Conservation (phyloP, 2,113 vertebrate genomes). For the Colius striatus region DNA sequence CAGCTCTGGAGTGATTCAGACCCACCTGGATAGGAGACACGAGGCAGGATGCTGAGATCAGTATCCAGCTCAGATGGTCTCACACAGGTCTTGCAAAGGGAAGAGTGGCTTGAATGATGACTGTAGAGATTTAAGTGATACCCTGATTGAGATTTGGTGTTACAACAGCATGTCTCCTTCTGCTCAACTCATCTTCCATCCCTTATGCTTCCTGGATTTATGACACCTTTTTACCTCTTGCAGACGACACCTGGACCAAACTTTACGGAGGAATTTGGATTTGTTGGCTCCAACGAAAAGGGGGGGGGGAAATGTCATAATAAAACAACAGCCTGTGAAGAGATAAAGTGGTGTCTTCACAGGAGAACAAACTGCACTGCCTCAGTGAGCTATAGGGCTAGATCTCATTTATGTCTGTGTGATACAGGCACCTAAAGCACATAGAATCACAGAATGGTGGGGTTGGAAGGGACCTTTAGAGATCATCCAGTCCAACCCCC, state of each 20-base stretch:
- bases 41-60: background rate
- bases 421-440: background rate
- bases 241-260: background rate
- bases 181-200: background rate
- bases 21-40: background rate
- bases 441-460: no score
- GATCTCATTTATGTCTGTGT: background rate
- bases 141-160: background rate
- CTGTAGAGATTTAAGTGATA: background rate
- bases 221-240: background rate
- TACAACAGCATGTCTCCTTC: background rate
- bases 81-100: background rate
- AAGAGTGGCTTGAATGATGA: background rate
- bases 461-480: no score
- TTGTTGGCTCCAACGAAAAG: background rate
- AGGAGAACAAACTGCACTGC: background rate
- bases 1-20: background rate
- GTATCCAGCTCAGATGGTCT: background rate
- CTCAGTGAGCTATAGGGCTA: background rate
- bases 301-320: accelerated
- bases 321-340: background rate
- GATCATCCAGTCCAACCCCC: no score
- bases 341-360: background rate
- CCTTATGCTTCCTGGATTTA: background rate
- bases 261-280: background rate